These are phyloP conservation scores for Portevinia maculata DNA, from an alignment of 2,888 invertebrate genomes.

Conservation along the genomic window DNA sequence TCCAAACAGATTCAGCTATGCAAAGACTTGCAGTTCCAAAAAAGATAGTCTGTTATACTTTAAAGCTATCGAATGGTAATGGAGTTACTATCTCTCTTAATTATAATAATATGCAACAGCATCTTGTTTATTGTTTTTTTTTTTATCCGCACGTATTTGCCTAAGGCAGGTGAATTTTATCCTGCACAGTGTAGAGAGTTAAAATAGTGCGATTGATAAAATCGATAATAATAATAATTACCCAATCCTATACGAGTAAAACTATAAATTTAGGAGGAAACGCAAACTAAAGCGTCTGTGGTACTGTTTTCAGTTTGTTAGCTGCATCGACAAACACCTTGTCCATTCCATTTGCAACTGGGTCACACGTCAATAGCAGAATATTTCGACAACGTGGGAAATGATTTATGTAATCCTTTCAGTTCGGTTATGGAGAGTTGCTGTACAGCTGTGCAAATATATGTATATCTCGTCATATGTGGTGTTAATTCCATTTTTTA, in stretches of 20 bases:
- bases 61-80: no score
- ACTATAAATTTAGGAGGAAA: constrained; percentile 34
- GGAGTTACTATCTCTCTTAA: no score
- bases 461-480: constrained; percentile 64
- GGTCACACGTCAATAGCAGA: constrained; percentile 75
- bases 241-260: constrained; percentile 22
- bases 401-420: constrained; percentile 73
- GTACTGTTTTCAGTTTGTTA: constrained; percentile 70
- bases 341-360: constrained; percentile 63
- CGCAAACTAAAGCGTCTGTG: constrained; percentile 38
- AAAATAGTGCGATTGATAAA: no score
- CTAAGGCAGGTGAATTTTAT: no score
- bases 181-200: no score
- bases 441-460: constrained; percentile 50
- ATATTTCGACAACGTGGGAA: constrained; percentile 70
- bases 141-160: no score
- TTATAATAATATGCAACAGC: no score
- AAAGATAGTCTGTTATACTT: no score
- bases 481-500: constrained; percentile 67
- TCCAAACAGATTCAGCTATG: no score
- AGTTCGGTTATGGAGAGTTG: constrained; percentile 47
- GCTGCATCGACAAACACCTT: constrained; percentile 63
- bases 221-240: constrained; percentile 42
- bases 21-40: no score
- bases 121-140: no score